Evolutionary conservation across 2,797 vertebrate genomes (phyloP).

Genomic region (Varecia variegata): DNA sequence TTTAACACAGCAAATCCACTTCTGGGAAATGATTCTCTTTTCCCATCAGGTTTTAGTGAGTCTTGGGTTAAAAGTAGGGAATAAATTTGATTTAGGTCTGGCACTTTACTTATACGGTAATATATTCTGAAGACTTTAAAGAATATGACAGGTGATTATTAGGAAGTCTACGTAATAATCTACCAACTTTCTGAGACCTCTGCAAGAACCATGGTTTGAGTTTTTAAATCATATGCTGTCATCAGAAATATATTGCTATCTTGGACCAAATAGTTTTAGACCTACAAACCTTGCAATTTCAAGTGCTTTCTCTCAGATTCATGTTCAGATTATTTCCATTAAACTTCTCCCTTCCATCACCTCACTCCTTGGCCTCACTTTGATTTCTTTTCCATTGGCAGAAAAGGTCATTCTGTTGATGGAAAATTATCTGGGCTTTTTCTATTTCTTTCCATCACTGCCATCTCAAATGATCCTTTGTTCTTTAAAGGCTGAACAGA

Average conservation of each 20-base stretch:
- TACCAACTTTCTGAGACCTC: background rate
- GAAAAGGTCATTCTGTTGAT: background rate
- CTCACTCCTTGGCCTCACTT: background rate
- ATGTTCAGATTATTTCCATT: background rate
- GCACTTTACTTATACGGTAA: background rate
- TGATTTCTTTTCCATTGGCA: background rate
- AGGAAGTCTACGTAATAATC: background rate
- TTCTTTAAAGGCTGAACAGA: background rate
- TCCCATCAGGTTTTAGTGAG: background rate
- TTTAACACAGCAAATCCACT: background rate
- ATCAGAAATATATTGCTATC: background rate
- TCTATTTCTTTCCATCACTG: background rate
- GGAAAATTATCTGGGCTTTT: background rate
- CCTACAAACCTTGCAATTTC: background rate
- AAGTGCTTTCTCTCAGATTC: background rate
- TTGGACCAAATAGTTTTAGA: constrained; percentile 9
- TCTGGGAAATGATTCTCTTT: background rate
- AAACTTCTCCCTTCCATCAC: background rate
- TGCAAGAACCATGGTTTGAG: background rate
- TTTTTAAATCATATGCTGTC: background rate
- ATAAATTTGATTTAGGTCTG: background rate
- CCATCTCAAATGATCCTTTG: background rate
- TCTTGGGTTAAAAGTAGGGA: background rate
- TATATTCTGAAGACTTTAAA: background rate
- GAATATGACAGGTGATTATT: background rate